Evolutionary conservation across 1,140 invertebrate genomes (phyloP), one percentile per base, ranked within the genome.

Genomic region (Argopecten irradians): DNA sequence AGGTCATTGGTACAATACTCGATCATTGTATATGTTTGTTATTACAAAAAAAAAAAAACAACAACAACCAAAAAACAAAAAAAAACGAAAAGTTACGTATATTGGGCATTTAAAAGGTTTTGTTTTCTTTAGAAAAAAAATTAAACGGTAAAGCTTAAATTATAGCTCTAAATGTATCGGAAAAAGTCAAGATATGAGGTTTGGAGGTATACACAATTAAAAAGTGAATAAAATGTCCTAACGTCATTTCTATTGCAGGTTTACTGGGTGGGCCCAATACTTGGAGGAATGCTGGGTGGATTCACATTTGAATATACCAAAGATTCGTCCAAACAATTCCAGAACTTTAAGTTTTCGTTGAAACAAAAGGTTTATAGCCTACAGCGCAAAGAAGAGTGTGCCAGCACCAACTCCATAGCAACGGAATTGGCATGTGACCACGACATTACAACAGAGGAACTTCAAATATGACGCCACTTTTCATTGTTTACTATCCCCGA

Each of bases 211-310:
- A n/a, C n/a, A n/a, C n/a, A n/a, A n/a, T n/a, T n/a, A n/a, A n/a
- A n/a, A n/a, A n/a, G n/a, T n/a, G n/a, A n/a, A n/a, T n/a, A n/a
- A n/a, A n/a, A n/a, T n/a, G n/a, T n/a, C n/a, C n/a, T n/a, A n/a
- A n/a, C n/a, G n/a, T 8, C 36, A 46, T 46, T 46, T 46, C 2
- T 46, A 8, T 46, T 90, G 14, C 91, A 94, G 95, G 92, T 96
- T 13, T 96, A 95, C 89, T 95, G 95, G 95, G 89, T 95, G 46
- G 95, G 93, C 19, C 95, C 95, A 5, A 89, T 95, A 7, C 83
- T 94, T 19, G 95, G 93, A 0, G 92, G 94, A 22, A 90, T 95
- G 43, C 88, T 94, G 19, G 94, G 92, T 39, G 92, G 90, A 41
- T 89, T 92, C 28, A 87, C 93, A 11, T 92, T 92, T 39, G 92